Base-by-base conservation (phyloP, 2,113 vertebrate genomes). In the Hippocampus guttulatus region DNA sequence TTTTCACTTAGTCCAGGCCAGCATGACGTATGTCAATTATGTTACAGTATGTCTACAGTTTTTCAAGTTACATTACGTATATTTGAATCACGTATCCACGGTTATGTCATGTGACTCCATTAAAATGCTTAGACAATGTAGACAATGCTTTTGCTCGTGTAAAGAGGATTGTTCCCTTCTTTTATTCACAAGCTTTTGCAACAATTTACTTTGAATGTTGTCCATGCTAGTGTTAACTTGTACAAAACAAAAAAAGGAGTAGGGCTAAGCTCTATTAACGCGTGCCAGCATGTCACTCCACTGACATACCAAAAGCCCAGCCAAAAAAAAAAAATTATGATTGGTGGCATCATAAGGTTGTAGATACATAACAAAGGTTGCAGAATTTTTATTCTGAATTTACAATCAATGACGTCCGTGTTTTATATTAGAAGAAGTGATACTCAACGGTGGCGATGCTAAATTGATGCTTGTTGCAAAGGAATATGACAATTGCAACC, bases 391-490 rank as follows among this genome's bases (percentile, higher is more conserved):
- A 51, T 40, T 76, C 63, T 61, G 49, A 71, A 74, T 76, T 66
- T 16, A 70, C 33, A 43, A 57, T 80, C 73, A 73, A 6, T 51
- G 47, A 77, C 67, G 58, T 84, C 74, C 79, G 68, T 77, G 64
- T 72, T 71, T 62, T 68, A 18, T 67, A 71, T 52, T 57, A 70
- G n/a, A 69, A 60, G 43, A 67, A 52, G 41, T 40, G 33, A 62
- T 77, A 75, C 11, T 64, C 41, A 23, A 25, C 7, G 14, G 33
- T 43, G 10, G 16, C 11, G 23, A 67, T 82, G 11, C 18, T 58
- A 23, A 20, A 58, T 76, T 82, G 68, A 66, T 85, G 71, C 82
- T 81, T 75, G 75, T 85, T 83, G 79, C 63, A 67, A 75, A 78
- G 33, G 68, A 12, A 75, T 72, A 78, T 73, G 71, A 84, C 66